These are phyloP conservation scores for Pentamera pediparva DNA, from an alignment of 53 echinoderm and acorn worm species.

Conservation along the genomic window DNA sequence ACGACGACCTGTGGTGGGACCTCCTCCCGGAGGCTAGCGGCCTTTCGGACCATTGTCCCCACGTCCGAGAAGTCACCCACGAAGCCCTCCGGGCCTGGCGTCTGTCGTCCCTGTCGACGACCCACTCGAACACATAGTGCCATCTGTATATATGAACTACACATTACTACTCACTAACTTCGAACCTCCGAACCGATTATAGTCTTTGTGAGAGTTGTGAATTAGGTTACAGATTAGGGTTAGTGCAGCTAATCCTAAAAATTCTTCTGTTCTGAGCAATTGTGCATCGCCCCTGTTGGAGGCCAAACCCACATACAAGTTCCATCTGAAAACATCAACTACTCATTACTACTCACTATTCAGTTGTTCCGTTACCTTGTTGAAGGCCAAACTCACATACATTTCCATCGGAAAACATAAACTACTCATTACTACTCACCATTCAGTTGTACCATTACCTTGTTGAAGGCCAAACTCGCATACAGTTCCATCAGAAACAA, in stretches of 20 bases:
- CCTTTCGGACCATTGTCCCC: too few species aligned
- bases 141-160: neutral
- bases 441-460: constrained; percentile 54
- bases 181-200: too few species aligned
- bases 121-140: constrained; percentile 61
- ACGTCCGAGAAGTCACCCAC: too few species aligned
- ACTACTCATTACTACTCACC: neutral
- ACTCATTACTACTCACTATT: constrained; percentile 28
- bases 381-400: constrained; percentile 83
- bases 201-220: constrained; percentile 67
- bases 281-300: constrained; percentile 71
- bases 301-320: constrained; percentile 60
- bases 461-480: constrained; percentile 48
- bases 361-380: constrained; percentile 72
- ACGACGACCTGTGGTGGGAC: too few species aligned
- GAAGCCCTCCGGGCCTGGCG: too few species aligned
- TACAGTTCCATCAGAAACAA: neutral
- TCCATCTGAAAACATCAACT: neutral
- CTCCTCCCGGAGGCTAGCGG: too few species aligned
- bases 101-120: too few species aligned
- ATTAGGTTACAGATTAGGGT: neutral
- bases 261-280: neutral
- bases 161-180: neutral
- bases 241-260: neutral
- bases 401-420: constrained; percentile 5